Conservation (phyloP, 2,888 invertebrate genomes). For the Linnaemya vulpina region DNA sequence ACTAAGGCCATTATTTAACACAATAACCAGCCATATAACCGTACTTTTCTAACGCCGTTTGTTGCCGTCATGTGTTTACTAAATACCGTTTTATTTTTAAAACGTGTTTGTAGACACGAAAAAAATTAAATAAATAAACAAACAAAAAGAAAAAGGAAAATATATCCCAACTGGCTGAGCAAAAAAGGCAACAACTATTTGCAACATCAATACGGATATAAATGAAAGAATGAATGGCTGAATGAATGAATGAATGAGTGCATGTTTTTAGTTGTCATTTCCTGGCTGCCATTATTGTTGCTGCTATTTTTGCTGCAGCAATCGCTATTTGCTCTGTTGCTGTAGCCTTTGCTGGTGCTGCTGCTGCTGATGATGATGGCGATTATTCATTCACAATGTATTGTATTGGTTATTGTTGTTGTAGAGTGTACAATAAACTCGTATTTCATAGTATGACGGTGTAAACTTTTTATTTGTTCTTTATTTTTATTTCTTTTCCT, state of each 20-base stretch:
- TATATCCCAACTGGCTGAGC: neutral
- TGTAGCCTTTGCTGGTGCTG: neutral
- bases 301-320: constrained; percentile 1
- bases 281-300: constrained; percentile 19
- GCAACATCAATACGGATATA: neutral
- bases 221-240: constrained; percentile 17
- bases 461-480: constrained; percentile 32
- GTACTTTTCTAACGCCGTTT: neutral
- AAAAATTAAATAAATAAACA: too few species aligned
- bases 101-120: neutral
- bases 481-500: too few species aligned
- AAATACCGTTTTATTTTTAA: neutral
- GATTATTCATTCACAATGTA: constrained; percentile 52
- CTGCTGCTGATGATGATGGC: constrained; percentile 7
- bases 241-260: constrained; percentile 30
- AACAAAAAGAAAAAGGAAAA: too few species aligned
- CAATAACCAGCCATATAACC: neutral
- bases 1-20: neutral
- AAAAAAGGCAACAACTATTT: constrained; percentile 13
- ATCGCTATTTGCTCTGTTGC: neutral
- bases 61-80: neutral
- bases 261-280: constrained; percentile 33
- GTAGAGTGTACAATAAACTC: constrained; percentile 11
- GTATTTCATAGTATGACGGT: constrained; percentile 2
- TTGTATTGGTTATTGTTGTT: constrained; percentile 33